These are phyloP conservation scores for Gastrophysa polygoni DNA, from an alignment of 2,888 invertebrate species.

Conservation along the genomic window DNA sequence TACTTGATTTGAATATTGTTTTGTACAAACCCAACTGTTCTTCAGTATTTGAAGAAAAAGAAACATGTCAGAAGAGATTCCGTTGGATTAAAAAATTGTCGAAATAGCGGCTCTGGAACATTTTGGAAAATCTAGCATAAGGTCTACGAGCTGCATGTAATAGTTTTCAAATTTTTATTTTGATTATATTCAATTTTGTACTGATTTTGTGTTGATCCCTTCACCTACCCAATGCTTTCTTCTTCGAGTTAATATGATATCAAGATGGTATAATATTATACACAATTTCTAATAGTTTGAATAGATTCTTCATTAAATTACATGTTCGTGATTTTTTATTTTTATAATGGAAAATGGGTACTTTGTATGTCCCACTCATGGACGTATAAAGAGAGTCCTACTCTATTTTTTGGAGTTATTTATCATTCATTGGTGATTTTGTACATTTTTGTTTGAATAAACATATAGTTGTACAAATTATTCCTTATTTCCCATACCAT, in stretches of 20 bases:
- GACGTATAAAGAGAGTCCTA: neutral
- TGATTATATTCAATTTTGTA: neutral
- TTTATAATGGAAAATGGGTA: neutral
- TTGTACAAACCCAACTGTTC: too few relatives aligned
- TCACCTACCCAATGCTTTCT: neutral
- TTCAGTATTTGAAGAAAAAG: too few relatives aligned
- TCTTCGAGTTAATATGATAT: neutral
- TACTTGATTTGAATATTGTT: too few relatives aligned
- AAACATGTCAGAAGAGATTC: too few relatives aligned
- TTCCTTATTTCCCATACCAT: neutral
- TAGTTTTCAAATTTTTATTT: neutral
- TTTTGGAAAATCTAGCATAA: too few relatives aligned
- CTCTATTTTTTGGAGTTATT: neutral
- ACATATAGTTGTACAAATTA: neutral
- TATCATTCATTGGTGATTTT: neutral
- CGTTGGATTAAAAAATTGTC: too few relatives aligned
- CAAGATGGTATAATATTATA: neutral
- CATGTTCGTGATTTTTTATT: neutral
- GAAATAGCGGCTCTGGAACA: too few relatives aligned
- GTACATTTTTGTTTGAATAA: neutral
- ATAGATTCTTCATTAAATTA: neutral
- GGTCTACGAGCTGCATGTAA: too few relatives aligned
- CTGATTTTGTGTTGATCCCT: neutral
- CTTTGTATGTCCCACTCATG: too few relatives aligned
- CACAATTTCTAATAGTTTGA: neutral